Evolutionary conservation across 2,797 vertebrate genomes (phyloP).

Genomic region (Lerista edwardsae): DNA sequence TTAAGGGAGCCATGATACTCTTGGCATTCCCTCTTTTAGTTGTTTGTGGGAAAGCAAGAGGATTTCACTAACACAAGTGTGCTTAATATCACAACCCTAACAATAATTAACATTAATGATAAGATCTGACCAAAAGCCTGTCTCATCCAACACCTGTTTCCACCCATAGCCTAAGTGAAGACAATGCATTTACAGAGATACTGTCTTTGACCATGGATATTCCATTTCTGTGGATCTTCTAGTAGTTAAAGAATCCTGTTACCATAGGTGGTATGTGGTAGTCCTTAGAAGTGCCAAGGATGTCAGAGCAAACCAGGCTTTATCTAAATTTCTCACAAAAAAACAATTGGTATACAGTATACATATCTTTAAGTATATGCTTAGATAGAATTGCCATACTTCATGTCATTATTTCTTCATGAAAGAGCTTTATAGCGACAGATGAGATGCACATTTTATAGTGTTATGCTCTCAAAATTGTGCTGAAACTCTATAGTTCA

Average conservation of each 20-base stretch:
- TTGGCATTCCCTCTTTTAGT: no score
- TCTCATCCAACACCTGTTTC: neutral
- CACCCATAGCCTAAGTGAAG: neutral
- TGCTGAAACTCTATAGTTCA: neutral
- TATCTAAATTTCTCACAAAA: neutral
- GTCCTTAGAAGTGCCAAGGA: neutral
- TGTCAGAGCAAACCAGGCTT: neutral
- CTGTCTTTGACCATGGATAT: neutral
- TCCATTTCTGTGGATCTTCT: neutral
- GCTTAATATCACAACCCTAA: neutral
- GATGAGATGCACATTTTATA: constrained; percentile 1
- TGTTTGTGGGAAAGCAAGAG: no score
- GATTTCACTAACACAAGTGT: neutral
- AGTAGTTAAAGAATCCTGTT: neutral
- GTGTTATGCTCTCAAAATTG: constrained; percentile 5
- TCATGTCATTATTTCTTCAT: neutral
- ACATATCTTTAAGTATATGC: neutral
- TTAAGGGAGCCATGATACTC: no score
- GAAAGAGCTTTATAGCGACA: neutral
- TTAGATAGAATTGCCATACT: neutral
- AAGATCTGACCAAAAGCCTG: neutral
- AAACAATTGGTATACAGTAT: neutral
- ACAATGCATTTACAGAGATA: neutral
- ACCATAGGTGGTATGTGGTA: neutral
- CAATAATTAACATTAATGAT: neutral